Base-by-base conservation (phyloP, 2,888 invertebrate species). In the Chrysolina americana region DNA sequence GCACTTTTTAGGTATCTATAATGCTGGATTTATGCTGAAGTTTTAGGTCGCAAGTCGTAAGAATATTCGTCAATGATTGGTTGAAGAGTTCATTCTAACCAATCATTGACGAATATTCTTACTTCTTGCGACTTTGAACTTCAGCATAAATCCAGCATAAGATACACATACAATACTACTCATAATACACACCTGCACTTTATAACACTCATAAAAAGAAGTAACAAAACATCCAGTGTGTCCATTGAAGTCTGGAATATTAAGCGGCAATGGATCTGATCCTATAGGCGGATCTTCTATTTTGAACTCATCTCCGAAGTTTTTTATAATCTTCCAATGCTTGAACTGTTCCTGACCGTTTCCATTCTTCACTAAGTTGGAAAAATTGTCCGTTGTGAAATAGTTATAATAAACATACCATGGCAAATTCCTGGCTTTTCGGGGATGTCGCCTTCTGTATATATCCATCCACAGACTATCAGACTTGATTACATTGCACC, bases 161-260 rank as follows among this genome's bases (percentile, higher is more conserved):
- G 44, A 15, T 44, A 44, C 10, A 2, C 44, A 44, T 15, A 10
- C 44, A 44, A 4, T 2, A 44, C 10, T 44, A 8, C 19, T 53
- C 53, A 19, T 28, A 44, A 69, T 47, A 70, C 50, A 85, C 10
- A 82, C 80, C 85, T 92, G 92, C 19, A 81, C 53, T 84, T 92
- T 92, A 15, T 73, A 80, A 80, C 90, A 90, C 9, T 75, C 75
- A 3, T 78, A 53, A 81, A 86, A 92, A 1, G 92, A 91, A 17
- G 92, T 91, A 1, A 88, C 90, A 85, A 91, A 91, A 82, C 91
- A 91, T 71, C 84, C 84, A 10, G 85, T 85, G 65, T 84, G 81
- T 2, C 86, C 87, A 72, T 87, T 83, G 78, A 90, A 89, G 17
- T 89, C 87, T 13, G 88, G 86, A 56, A 88, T 85, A 74, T 84